These are phyloP conservation scores for Lontra canadensis DNA, from an alignment of 2,113 vertebrate species.

Conservation along the genomic window DNA sequence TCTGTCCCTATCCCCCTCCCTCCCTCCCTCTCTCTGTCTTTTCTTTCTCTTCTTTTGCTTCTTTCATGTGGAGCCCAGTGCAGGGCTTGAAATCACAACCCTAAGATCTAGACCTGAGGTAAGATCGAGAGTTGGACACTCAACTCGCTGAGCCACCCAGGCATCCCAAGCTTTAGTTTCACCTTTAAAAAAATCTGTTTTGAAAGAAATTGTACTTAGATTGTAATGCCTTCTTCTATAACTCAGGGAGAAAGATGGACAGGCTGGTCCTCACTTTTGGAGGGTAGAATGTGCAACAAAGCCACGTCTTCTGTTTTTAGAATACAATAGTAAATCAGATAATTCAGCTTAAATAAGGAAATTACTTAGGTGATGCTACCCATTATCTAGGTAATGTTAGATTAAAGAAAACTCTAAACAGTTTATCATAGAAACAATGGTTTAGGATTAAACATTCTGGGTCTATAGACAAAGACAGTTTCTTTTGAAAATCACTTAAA, in stretches of 20 bases:
- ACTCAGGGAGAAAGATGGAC: background rate
- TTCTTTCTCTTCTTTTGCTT: too few species aligned
- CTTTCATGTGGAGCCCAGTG: background rate
- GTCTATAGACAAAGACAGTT: background rate
- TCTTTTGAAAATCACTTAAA: constrained; percentile 34
- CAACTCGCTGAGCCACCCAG: background rate
- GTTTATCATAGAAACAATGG: background rate
- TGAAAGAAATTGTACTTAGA: background rate
- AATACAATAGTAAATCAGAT: background rate
- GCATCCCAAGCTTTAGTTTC: background rate
- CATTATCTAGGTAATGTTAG: background rate
- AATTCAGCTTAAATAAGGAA: background rate
- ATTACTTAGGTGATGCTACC: background rate
- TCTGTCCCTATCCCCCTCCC: rapidly evolving
- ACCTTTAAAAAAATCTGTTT: background rate
- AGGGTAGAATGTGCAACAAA: background rate
- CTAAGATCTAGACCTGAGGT: background rate
- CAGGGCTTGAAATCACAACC: background rate
- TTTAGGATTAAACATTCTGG: background rate
- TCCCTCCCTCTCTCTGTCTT: background rate
- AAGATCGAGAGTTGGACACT: background rate
- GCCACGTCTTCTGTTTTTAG: background rate
- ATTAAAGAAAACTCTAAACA: background rate
- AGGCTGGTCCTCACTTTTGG: background rate
- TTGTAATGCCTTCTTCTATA: background rate